Conservation (phyloP, 1,140 invertebrate species). For the Lepidurus apus region DNA sequence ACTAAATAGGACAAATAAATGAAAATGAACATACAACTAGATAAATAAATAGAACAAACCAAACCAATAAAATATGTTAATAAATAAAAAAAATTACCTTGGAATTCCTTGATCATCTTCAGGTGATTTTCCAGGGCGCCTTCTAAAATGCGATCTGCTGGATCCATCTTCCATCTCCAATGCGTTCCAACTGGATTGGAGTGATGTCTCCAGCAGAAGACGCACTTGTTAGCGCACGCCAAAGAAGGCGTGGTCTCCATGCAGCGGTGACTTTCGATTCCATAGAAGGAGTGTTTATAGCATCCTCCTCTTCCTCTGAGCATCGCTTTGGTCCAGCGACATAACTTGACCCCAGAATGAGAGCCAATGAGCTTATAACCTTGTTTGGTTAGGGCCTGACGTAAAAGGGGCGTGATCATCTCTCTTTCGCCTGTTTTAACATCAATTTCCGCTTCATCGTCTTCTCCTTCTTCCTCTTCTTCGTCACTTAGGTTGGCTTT, state of each 20-base stretch:
- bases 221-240: conserved; percentile 64
- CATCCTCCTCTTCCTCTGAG: conserved; percentile 58
- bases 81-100: conserved; percentile 44
- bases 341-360: conserved; percentile 61
- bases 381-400: conserved; percentile 56
- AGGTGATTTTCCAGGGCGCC: conserved; percentile 54
- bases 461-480: conserved; percentile 39
- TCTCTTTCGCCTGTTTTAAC: conserved; percentile 43
- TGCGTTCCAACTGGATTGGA: conserved; percentile 65
- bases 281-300: conserved; percentile 64
- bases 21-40: not conserved
- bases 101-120: conserved; percentile 58
- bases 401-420: conserved; percentile 56
- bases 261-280: conserved; percentile 55
- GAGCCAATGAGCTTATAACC: conserved; percentile 58
- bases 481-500: conserved; percentile 32
- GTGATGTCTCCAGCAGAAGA: conserved; percentile 64
- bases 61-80: not conserved
- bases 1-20: not conserved
- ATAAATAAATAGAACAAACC: not conserved
- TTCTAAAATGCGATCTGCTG: conserved; percentile 52
- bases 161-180: conserved; percentile 62
- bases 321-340: conserved; percentile 63
- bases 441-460: conserved; percentile 39
- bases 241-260: conserved; percentile 52